Conservation (phyloP, 2,113 vertebrate genomes). For the Hemicordylus capensis region DNA sequence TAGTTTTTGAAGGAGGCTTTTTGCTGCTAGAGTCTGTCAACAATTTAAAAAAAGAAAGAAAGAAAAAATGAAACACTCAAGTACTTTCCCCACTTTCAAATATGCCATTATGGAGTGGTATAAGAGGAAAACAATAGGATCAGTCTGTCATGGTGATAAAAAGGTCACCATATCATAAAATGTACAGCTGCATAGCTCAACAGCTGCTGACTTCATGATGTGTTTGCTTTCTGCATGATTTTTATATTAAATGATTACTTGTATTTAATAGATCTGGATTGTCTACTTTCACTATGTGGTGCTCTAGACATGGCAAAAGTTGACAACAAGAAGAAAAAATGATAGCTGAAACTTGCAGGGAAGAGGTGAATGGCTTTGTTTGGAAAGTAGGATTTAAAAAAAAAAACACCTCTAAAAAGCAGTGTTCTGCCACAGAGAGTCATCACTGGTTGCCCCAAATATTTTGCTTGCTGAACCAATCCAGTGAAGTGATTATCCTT, state of each 20-base stretch:
- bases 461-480: conserved; percentile 62
- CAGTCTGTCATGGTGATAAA: conserved; percentile 51
- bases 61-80: conserved; percentile 53
- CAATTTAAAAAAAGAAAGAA: conserved; percentile 52
- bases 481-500: conserved; percentile 64
- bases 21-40: conserved; percentile 65
- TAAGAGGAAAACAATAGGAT: not conserved
- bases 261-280: conserved; percentile 33
- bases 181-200: conserved; percentile 53
- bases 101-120: conserved; percentile 36
- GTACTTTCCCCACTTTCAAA: conserved; percentile 53
- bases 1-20: conserved; percentile 52
- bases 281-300: conserved; percentile 51
- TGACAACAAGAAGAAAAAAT: conserved; percentile 53
- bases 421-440: conserved; percentile 75
- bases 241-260: conserved; percentile 57
- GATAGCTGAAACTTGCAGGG: conserved; percentile 44
- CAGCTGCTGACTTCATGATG: conserved; percentile 46
- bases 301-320: conserved; percentile 42
- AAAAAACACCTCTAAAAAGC: conserved; percentile 14
- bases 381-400: conserved; percentile 50
- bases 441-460: conserved; percentile 68
- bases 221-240: conserved; percentile 58
- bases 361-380: conserved; percentile 33
- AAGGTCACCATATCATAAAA: conserved; percentile 53